These are phyloP conservation scores for Crossocerus cetratus DNA, from an alignment of 2,888 invertebrate genomes.

Conservation along the genomic window DNA sequence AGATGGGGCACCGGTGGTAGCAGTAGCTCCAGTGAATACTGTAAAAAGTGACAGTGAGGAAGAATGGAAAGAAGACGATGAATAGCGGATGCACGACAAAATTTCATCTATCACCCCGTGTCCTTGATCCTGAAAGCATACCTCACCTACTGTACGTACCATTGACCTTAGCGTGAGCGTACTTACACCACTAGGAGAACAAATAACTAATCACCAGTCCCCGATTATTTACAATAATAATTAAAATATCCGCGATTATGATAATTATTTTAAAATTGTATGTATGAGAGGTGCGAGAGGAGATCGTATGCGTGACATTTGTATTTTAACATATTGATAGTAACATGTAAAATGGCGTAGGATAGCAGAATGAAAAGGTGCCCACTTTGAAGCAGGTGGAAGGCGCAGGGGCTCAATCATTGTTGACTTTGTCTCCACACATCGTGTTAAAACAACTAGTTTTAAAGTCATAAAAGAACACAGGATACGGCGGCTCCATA, in stretches of 20 bases:
- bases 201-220: slow-evolving; percentile 74
- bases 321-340: slow-evolving; percentile 78
- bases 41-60: slow-evolving; percentile 81
- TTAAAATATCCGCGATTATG: slow-evolving; percentile 72
- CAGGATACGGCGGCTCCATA: slow-evolving; percentile 49
- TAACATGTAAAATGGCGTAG: slow-evolving; percentile 76
- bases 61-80: slow-evolving; percentile 81
- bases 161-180: slow-evolving; percentile 77
- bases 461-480: slow-evolving; percentile 28
- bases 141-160: slow-evolving; percentile 78
- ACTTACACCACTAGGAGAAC: slow-evolving; percentile 76
- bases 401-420: slow-evolving; percentile 70
- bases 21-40: slow-evolving; percentile 77
- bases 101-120: slow-evolving; percentile 76
- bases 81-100: slow-evolving; percentile 76
- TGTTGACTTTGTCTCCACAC: slow-evolving; percentile 64
- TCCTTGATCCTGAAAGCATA: slow-evolving; percentile 76
- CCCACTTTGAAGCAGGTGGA: slow-evolving; percentile 55
- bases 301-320: slow-evolving; percentile 75
- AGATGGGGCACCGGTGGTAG: slow-evolving; percentile 76
- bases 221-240: slow-evolving; percentile 75
- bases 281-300: slow-evolving; percentile 70
- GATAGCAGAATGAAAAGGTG: slow-evolving; percentile 64
- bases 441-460: slow-evolving; percentile 52
- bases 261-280: slow-evolving; percentile 77